These are phyloP conservation scores for Diorhabda carinulata DNA, from an alignment of 1,140 invertebrate species.

Conservation along the genomic window DNA sequence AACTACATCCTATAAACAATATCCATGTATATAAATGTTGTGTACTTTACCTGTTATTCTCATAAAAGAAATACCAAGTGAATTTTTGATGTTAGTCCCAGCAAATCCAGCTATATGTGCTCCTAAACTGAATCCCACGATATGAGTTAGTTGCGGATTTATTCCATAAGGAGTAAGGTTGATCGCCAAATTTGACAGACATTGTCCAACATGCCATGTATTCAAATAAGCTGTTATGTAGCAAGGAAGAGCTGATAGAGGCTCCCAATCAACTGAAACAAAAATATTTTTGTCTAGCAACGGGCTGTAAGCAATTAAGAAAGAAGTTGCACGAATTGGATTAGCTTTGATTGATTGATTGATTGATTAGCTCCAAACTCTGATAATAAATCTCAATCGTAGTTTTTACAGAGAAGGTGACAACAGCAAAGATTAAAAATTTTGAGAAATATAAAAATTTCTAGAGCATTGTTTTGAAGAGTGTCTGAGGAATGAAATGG, in stretches of 20 bases:
- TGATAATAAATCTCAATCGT: no score
- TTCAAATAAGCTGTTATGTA: conserved; percentile 52
- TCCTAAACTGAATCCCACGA: conserved; percentile 65
- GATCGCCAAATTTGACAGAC: conserved; percentile 48
- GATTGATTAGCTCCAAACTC: no score
- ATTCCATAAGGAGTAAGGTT: conserved; percentile 41
- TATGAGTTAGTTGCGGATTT: conserved; percentile 48
- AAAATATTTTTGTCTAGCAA: conserved; percentile 1
- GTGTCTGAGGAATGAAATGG: no score
- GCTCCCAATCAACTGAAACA: conserved; percentile 52
- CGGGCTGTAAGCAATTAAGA: no score
- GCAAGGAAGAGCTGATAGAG: conserved; percentile 48
- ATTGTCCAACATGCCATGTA: conserved; percentile 51
- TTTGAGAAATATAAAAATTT: no score
- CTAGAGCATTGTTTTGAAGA: no score
- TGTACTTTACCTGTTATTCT: conserved; percentile 55
- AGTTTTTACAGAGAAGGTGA: no score
- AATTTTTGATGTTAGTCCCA: conserved; percentile 45
- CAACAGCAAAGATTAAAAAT: no score
- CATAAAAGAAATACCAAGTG: conserved; percentile 45
- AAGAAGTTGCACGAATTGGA: background rate
- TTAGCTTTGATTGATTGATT: background rate
- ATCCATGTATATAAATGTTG: no score
- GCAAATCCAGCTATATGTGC: conserved; percentile 62
- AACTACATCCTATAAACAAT: no score